Evolutionary conservation across 1,140 invertebrate species (phyloP), one percentile per base, ranked within the genome.

Genomic region (Polypedilum vanderplanki): DNA sequence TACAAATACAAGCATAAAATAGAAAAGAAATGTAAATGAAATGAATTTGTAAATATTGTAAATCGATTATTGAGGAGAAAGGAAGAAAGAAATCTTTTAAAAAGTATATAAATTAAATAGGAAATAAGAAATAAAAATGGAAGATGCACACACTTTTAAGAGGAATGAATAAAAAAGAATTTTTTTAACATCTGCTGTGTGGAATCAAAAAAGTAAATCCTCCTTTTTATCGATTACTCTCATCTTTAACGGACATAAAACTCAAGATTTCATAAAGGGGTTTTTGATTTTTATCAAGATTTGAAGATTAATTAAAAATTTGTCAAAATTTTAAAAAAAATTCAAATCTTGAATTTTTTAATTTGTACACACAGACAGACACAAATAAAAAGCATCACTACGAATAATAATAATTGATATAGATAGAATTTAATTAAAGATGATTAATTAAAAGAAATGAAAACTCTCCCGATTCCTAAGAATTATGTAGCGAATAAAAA

Each of bases 361-460:
- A 12, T 57, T 57, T 57, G 10, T 12, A 3, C 5, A 33, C 24
- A 5, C 24, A 33, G 5, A 33, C 24, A 33, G n/a, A n/a, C 24
- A 33, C 24, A 33, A 3, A 33, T 5, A 33, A 33, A 33, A 33
- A 33, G 24, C 24, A 33, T 33, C 24, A 33, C 24, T 33, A 33
- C 24, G 15, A 46, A 46, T 46, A 57, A 57, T 57, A 57, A 57
- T n/a, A 57, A 57, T 46, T 46, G 46, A 57, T 57, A 57, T 57
- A 57, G 46, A 57, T 57, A 57, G 46, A 57, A 57, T 57, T 57
- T 57, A 57, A 57, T 57, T 57, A 12, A 57, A 57, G 24, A 33
- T 33, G 24, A 33, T 33, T 1, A 33, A 3, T 12, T 46, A 46
- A 46, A 46, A 46, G 15, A 46, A 57, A 33, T 33, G 24, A 33